phyloP scores from a whole-genome alignment of 2,888 invertebrate species.

The Thumatha senex region DNA sequence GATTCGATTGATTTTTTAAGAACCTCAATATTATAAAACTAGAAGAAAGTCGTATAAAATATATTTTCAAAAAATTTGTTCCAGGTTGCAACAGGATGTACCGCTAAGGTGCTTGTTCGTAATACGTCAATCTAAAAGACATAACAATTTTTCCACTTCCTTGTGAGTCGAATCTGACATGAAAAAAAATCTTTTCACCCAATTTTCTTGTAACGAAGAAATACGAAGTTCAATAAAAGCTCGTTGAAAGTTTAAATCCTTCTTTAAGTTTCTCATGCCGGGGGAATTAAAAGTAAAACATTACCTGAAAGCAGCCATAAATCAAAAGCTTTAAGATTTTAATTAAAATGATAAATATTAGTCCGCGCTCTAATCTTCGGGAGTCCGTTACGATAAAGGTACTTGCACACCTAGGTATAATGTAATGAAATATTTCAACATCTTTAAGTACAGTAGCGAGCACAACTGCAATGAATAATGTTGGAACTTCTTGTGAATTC shows the following conservation, averaged over 20 bases:
- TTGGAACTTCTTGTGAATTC: too few relatives aligned
- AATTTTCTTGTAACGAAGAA: constrained; percentile 1
- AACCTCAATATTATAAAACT: too few relatives aligned
- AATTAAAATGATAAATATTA: constrained; percentile 52
- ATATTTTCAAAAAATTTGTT: too few relatives aligned
- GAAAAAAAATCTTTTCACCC: not conserved
- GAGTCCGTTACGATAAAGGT: constrained; percentile 10
- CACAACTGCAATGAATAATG: not conserved
- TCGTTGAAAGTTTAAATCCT: constrained; percentile 32
- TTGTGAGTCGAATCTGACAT: not conserved
- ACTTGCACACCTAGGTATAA: not conserved
- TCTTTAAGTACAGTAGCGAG: not conserved
- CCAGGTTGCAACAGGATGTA: too few relatives aligned
- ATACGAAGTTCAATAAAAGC: constrained; percentile 6
- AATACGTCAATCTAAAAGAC: too few relatives aligned
- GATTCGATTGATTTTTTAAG: too few relatives aligned
- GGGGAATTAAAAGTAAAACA: constrained; percentile 43
- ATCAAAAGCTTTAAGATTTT: constrained; percentile 48
- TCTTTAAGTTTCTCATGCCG: constrained; percentile 16
- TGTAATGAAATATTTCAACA: not conserved
- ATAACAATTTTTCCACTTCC: too few relatives aligned
- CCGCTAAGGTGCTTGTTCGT: too few relatives aligned
- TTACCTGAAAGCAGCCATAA: constrained; percentile 37
- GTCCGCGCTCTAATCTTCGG: constrained; percentile 24
- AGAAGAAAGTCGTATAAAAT: too few relatives aligned